phyloP scores from a whole-genome alignment of 1,140 invertebrate genomes.

The Drosophila leontia region DNA sequence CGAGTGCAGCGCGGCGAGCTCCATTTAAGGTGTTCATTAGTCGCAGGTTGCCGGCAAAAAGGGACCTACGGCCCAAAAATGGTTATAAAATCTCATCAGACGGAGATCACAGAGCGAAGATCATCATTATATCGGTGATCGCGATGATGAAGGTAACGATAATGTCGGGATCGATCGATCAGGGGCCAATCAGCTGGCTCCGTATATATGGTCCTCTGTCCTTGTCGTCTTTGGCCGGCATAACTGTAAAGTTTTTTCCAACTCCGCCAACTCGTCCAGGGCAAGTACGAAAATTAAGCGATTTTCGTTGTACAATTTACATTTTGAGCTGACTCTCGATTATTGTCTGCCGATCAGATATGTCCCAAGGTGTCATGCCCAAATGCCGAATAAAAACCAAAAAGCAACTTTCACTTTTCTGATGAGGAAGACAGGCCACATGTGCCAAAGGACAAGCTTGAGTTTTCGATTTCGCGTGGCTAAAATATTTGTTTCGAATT shows the following conservation, averaged over 20 bases:
- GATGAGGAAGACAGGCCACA: conserved; percentile 23
- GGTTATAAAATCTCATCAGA: conserved; percentile 77
- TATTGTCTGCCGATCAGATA: conserved; percentile 69
- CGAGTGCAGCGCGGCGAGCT: conserved; percentile 16
- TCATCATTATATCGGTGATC: conserved; percentile 43
- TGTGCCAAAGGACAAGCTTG: conserved; percentile 16
- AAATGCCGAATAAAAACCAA: conserved; percentile 38
- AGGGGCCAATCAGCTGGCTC: conserved; percentile 34
- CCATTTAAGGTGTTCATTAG: conserved; percentile 83
- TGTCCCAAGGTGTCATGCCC: conserved; percentile 57
- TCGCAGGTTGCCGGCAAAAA: conserved; percentile 52
- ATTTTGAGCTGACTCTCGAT: conserved; percentile 69
- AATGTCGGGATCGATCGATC: conserved; percentile 62
- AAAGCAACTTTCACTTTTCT: conserved; percentile 68
- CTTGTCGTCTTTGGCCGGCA: conserved; percentile 36
- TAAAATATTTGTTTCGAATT: conserved; percentile 63
- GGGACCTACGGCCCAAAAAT: conserved; percentile 69
- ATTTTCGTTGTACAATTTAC: conserved; percentile 76
- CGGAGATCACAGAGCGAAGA: conserved; percentile 59
- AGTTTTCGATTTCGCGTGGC: not conserved
- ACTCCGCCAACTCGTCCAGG: conserved; percentile 31
- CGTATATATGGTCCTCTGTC: conserved; percentile 17
- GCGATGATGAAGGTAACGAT: conserved; percentile 49
- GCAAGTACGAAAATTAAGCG: conserved; percentile 64
- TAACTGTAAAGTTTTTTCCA: conserved; percentile 58